A percentile compares a stretch with the other conserved stretches of the same genome.
phyloP scores from a whole-genome alignment of 2,797 vertebrate genomes.

The Brachyrhaphis roseni region DNA sequence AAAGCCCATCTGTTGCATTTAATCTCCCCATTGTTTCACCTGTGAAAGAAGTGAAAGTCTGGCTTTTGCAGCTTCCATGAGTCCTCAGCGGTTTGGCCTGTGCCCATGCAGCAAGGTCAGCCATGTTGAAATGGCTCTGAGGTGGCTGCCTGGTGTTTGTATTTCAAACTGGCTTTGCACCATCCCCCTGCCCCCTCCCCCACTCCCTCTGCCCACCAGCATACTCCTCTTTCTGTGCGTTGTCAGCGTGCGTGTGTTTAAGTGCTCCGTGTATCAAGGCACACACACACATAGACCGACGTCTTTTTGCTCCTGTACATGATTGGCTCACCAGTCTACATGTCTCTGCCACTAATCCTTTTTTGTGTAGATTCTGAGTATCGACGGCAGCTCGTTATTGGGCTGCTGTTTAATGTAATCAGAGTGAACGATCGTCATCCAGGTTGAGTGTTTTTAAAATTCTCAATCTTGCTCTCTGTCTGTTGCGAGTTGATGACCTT shows the following conservation, averaged over 20 bases:
- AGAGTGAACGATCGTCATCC: neutral
- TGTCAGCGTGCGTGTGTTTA: conserved; percentile 37
- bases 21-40: conserved; percentile 31
- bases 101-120: conserved; percentile 57
- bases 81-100: conserved; percentile 37
- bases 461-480: conserved; percentile 41
- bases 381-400: conserved; percentile 10
- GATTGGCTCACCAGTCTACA: conserved; percentile 42
- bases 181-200: conserved; percentile 71
- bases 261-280: conserved; percentile 43
- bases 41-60: conserved; percentile 14
- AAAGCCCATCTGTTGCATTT: conserved; percentile 29
- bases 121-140: conserved; percentile 73
- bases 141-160: conserved; percentile 75
- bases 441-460: conserved; percentile 40
- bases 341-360: conserved; percentile 14
- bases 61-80: conserved; percentile 35
- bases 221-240: conserved; percentile 49
- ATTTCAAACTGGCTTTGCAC: conserved; percentile 80
- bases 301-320: conserved; percentile 46
- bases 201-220: conserved; percentile 69
- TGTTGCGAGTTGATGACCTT: conserved; percentile 62
- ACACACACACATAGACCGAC: conserved; percentile 5
- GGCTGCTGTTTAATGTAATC: conserved; percentile 6
- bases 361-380: conserved; percentile 5